phyloP scores from a whole-genome alignment of 2,113 vertebrate genomes.

The Sturnus vulgaris region DNA sequence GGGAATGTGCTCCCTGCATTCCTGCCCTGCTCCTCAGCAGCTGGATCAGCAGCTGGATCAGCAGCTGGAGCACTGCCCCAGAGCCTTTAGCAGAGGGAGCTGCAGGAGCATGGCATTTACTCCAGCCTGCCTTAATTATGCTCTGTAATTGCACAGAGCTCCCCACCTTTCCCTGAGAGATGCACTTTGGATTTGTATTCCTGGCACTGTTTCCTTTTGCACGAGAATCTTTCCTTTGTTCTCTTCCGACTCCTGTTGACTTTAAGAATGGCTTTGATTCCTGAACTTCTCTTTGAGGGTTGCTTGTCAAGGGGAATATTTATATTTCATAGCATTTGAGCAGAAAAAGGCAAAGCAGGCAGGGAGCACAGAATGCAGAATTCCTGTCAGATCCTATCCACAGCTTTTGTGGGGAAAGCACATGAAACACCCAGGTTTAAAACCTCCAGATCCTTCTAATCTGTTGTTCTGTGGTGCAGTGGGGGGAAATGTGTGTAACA shows the following conservation, averaged over 20 bases:
- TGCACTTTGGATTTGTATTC: background rate
- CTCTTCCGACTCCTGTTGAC: background rate
- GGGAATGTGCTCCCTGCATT: background rate
- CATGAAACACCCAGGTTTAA: background rate
- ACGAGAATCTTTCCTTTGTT: background rate
- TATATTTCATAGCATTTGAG: background rate
- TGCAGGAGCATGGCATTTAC: background rate
- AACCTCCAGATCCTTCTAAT: background rate
- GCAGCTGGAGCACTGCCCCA: background rate
- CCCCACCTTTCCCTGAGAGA: background rate
- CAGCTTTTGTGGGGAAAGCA: background rate
- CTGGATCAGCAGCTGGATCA: background rate
- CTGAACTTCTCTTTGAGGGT: background rate
- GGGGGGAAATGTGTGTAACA: background rate
- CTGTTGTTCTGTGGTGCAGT: rapidly evolving
- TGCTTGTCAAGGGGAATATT: background rate
- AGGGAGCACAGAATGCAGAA: background rate
- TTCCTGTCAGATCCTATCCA: background rate
- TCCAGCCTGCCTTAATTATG: background rate
- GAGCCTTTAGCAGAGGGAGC: background rate
- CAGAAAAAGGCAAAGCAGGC: background rate
- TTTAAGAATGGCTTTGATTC: background rate
- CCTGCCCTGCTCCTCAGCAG: background rate
- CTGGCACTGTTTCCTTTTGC: background rate
- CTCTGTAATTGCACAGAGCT: background rate